Evolutionary conservation across 2,113 vertebrate species (phyloP), one percentile per base, ranked within the genome.

Genomic region (Rhagologus leucostigma): DNA sequence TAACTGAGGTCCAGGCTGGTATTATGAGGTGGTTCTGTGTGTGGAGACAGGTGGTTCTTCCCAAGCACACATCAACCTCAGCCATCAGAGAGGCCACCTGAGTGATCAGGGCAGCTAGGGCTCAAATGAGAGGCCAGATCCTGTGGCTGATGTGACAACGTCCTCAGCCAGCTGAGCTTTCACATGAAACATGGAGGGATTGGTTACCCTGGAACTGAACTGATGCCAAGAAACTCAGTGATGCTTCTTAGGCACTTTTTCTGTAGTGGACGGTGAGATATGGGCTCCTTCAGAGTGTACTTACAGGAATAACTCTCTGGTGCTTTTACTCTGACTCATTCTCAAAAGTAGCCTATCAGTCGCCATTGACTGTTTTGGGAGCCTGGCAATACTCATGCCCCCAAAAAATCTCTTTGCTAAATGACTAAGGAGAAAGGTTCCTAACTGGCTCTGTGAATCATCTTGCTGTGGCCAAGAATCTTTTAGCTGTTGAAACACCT

Each of bases 301-400:
- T 69, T 88, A 55, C 63, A 92, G 46, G 91, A 92, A 60, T 64
- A 78, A 67, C 30, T 71, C 24, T 42, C 65, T 82, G 63, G 71
- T 79, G 44, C 62, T 91, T 94, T 87, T 87, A 8, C 39, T 87
- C 82, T 94, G 75, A 88, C 82, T 93, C 83, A 80, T 74, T 76
- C 44, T 86, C 77, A 70, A 53, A 82, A 83, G n/a, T 21, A 91
- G n/a, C 46, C 30, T 87, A 39, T 94, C 53, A 62, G n/a, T 80
- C 37, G 57, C 41, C 50, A 42, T 26, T 78, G 65, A 52, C 84
- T 94, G 33, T 90, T 91, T 60, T 77, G 55, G 67, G 63, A 88
- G n/a, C 30, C 67, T 83, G 90, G 88, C 57, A 88, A 69, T 49
- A 37, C 2, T 10, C 21, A 30, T 29, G 88, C 10, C n/a, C 46